A percentile compares a stretch with the other conserved stretches of the same genome.
Conservation (phyloP, 1,140 invertebrate genomes). For the Latrodectus geometricus region DNA sequence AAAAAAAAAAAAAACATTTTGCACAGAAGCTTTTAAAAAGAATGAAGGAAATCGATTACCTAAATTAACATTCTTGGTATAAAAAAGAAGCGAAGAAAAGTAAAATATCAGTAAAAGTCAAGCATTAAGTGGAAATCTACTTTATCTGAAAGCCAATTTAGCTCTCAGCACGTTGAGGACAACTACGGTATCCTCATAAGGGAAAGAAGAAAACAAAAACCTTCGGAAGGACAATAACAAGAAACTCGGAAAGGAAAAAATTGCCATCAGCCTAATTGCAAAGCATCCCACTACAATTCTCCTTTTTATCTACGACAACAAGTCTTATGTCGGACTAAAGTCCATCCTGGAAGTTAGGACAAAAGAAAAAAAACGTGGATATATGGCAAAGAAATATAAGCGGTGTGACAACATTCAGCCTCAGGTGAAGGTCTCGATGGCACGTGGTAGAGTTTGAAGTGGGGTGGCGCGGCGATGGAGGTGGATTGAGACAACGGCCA, state of each 20-base stretch:
- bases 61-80: conserved; percentile 53
- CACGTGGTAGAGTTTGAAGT: conserved; percentile 18
- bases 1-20: not conserved
- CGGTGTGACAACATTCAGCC: conserved; percentile 45
- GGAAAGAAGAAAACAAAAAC: not conserved
- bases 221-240: conserved; percentile 43
- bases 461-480: not conserved
- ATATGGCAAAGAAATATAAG: not conserved
- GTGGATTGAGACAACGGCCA: conserved; percentile 27
- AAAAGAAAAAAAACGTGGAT: not conserved
- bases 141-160: conserved; percentile 60
- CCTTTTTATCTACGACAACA: conserved; percentile 12
- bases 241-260: conserved; percentile 11
- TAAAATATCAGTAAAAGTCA: conserved; percentile 4
- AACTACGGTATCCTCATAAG: conserved; percentile 11
- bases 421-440: conserved; percentile 41
- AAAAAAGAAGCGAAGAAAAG: conserved; percentile 3
- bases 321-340: conserved; percentile 3
- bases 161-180: conserved; percentile 57
- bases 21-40: conserved; percentile 19
- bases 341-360: conserved; percentile 3
- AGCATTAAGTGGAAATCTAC: conserved; percentile 37
- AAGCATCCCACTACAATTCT: conserved; percentile 41
- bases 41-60: conserved; percentile 4
- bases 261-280: conserved; percentile 59